A percentile compares a stretch with the other conserved stretches of the same genome.
Evolutionary conservation across 2,797 vertebrate genomes (phyloP).

Genomic region (Otus scops): DNA sequence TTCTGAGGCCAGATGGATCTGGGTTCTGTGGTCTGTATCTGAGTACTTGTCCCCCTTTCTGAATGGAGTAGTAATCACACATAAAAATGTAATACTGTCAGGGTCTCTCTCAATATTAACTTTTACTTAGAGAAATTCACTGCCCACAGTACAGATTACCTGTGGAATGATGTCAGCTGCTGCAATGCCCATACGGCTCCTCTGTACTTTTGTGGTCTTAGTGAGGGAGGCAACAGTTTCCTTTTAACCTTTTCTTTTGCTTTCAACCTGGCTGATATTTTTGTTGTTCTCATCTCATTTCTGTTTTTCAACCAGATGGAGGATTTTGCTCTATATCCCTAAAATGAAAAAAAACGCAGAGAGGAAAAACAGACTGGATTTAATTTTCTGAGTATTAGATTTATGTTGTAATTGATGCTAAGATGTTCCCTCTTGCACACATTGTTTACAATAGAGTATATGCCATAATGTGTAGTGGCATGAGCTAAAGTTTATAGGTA

Average conservation of each 20-base stretch:
- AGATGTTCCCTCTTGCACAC: background rate
- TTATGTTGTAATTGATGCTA: background rate
- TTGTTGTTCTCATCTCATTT: background rate
- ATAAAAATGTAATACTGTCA: background rate
- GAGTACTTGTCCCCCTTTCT: background rate
- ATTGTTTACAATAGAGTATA: background rate
- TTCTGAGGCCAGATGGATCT: background rate
- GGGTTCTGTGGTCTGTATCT: background rate
- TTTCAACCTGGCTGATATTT: background rate
- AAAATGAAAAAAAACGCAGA: background rate
- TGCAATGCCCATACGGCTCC: background rate
- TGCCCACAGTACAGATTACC: background rate
- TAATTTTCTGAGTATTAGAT: background rate
- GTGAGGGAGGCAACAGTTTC: background rate
- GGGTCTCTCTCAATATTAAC: background rate
- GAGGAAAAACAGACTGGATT: background rate
- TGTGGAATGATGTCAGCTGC: background rate
- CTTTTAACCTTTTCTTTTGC: background rate
- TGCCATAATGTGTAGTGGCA: background rate
- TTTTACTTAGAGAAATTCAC: background rate
- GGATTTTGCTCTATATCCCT: background rate
- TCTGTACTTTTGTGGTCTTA: background rate
- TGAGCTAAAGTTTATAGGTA: background rate
- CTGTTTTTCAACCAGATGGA: background rate
- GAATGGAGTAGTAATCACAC: background rate